Base-by-base conservation (phyloP, 2,113 vertebrate genomes). In the Kryptolebias marmoratus region DNA sequence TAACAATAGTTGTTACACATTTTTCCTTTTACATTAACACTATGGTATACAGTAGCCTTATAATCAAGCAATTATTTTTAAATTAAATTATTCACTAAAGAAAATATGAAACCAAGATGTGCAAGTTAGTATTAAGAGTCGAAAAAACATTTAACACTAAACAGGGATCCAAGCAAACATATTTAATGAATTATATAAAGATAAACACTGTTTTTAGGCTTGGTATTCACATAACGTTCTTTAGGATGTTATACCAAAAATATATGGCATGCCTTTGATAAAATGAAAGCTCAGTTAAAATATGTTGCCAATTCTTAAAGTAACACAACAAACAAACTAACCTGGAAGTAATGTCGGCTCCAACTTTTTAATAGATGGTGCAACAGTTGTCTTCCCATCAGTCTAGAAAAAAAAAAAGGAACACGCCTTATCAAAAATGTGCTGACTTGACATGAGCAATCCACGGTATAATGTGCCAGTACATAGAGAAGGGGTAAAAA, bases 271-370 rank as follows among this genome's bases (percentile, higher is more conserved):
- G 49, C 10, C 39, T 71, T 49, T 4, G 13, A 69, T 48, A 10
- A 71, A 63, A 28, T 27, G 56, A 47, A 57, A 2, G 0, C 39
- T 48, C 13, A 22, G 22, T 22, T 22, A 22, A 22, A 22, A 22
- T 22, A 22, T 22, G 22, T 22, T 22, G 22, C 22, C 22, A 22
- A 22, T 22, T 22, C 22, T 22, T 42, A 10, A 42, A 42, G 39
- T 5, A 9, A 42, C 39, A n/a, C 5, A 50, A 11, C 59, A 65
- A 68, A 71, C 31, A 73, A 1, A 58, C 88, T 93, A 91, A 98
- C 97, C 97, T 94, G 95, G 95, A 85, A 99, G 87, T 86, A 99
- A 94, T 39, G 93, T 93, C 0, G 97, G 94, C 75, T 99, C 97
- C 93, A 99, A 90, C 81, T 96, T 98, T 87, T 95, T 97, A 81